Evolutionary conservation across 1,140 invertebrate genomes (phyloP), one percentile per base, ranked within the genome.

Genomic region (Hycleus cichorii): DNA sequence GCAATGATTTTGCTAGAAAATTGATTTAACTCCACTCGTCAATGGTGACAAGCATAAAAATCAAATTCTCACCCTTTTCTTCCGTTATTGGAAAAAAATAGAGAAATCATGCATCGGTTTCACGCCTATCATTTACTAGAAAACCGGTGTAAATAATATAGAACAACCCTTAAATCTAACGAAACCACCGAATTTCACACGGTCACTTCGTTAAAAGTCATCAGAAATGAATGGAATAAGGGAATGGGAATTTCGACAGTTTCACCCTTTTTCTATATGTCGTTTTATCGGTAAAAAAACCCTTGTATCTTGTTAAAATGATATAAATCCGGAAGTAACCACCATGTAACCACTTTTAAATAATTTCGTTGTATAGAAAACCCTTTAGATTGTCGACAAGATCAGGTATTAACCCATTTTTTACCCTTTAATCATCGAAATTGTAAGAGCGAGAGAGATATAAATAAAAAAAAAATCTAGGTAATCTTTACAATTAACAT

Each of bases 311-410:
- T 59, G 65, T 67, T 67, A 67, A 67, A 65, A 64, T 48, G 53
- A 51, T 67, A 67, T 63, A 57, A 62, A 64, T 65, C 27, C 57
- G 60, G 65, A 67, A 63, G 58, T 62, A 63, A 67, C 65, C 65
- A 55, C 65, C 42, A 57, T 64, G 60, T 45, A 67, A 67, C 65
- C 63, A 56, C 57, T 63, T 52, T 63, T 63, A 58, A 63, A 63
- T 60, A 60, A 62, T 43, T 10, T 25, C 47, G 39, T n/a, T 7
- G 32, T n/a, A 47, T 24, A 11, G 3, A 27, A 32, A 63, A 63
- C 61, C 61, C 61, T 63, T 63, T 63, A 7, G 32, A 32, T 45
- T 54, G 32, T 49, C 42, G 39, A 55, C 60, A 58, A 59, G 52
- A 54, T 56, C 60, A 62, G 60, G 60, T 62, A 62, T 54, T 50